phyloP scores from a whole-genome alignment of 2,888 invertebrate species.

The Erebia epiphron region DNA sequence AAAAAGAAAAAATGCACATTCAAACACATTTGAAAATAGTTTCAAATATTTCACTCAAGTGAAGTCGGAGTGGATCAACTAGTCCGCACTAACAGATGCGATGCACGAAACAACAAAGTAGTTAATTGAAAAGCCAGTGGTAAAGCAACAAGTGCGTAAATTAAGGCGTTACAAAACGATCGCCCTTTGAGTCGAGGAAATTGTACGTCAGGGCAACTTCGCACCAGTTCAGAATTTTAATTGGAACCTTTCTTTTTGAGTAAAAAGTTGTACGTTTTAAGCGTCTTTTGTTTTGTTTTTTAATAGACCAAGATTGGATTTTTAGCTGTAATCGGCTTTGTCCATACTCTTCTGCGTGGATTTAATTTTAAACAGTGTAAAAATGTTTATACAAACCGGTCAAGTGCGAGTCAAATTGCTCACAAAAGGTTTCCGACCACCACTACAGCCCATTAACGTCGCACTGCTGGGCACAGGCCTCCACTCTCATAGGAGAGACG shows the following conservation, averaged over 20 bases:
- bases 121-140: conserved; percentile 51
- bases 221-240: conserved; percentile 20
- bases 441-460: too few relatives aligned
- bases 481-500: too few relatives aligned
- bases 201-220: conserved; percentile 14
- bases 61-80: too few relatives aligned
- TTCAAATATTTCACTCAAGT: too few relatives aligned
- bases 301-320: not conserved
- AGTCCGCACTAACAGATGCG: conserved; percentile 42
- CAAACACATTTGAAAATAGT: too few relatives aligned
- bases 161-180: conserved; percentile 42
- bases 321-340: not conserved
- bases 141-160: conserved; percentile 54
- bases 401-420: too few relatives aligned
- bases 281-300: not conserved
- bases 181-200: conserved; percentile 13
- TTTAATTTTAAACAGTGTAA: too few relatives aligned
- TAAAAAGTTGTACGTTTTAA: not conserved
- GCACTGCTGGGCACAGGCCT: too few relatives aligned
- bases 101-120: conserved; percentile 49
- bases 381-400: too few relatives aligned
- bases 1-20: too few relatives aligned
- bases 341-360: too few relatives aligned
- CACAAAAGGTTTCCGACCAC: too few relatives aligned
- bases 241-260: not conserved